Conservation (phyloP, 1,140 invertebrate genomes). For the Ostrea edulis region DNA sequence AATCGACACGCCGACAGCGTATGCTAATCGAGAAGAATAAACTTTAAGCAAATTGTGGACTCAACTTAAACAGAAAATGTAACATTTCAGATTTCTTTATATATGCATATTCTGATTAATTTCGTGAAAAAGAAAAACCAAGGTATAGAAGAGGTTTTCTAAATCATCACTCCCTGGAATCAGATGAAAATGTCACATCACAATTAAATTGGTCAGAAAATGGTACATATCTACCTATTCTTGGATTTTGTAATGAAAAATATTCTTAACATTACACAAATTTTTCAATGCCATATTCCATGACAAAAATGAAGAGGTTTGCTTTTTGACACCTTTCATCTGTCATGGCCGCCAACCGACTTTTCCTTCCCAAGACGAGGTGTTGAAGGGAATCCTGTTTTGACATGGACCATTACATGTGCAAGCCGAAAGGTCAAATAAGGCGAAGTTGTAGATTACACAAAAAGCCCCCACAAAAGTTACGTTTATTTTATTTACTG, state of each 20-base stretch:
- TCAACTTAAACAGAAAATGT: too few species aligned
- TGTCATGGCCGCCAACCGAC: slow-evolving; percentile 10
- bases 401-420: slow-evolving; percentile 29
- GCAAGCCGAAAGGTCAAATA: background rate
- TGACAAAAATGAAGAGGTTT: slow-evolving; percentile 26
- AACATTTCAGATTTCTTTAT: too few species aligned
- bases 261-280: slow-evolving; percentile 33
- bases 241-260: slow-evolving; percentile 14
- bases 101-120: too few species aligned
- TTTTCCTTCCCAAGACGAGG: slow-evolving; percentile 17
- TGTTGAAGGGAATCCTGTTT: background rate
- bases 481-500: background rate
- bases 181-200: background rate
- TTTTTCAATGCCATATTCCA: slow-evolving; percentile 37
- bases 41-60: too few species aligned
- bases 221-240: background rate
- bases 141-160: too few species aligned
- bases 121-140: too few species aligned
- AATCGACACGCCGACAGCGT: too few species aligned
- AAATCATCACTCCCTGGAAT: background rate
- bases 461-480: background rate
- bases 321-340: slow-evolving; percentile 33
- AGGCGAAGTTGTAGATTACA: background rate
- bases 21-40: too few species aligned
- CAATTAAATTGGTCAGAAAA: slow-evolving; percentile 6